phyloP scores from a whole-genome alignment of 2,113 vertebrate species.

The Pimephales promelas region DNA sequence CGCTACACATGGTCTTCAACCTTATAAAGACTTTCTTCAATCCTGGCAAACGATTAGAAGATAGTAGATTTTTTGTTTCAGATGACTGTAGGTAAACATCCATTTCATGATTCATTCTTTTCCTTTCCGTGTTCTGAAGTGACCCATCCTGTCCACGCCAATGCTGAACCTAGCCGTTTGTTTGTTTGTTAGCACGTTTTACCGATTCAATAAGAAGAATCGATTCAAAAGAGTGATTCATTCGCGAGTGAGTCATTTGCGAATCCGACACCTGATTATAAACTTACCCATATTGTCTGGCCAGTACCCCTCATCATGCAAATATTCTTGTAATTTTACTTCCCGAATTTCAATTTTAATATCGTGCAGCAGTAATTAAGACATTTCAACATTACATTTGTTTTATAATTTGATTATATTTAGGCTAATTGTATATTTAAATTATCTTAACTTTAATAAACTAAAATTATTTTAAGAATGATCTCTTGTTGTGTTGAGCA shows the following conservation, averaged over 20 bases:
- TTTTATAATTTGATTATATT: too few relatives aligned
- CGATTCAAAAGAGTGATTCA: neutral
- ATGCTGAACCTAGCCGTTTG: neutral
- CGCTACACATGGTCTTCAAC: neutral
- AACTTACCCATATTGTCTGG: neutral
- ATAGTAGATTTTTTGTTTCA: neutral
- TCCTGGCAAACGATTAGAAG: neutral
- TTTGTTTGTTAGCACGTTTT: neutral
- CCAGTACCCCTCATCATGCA: neutral
- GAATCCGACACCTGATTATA: neutral
- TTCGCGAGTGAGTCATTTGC: neutral
- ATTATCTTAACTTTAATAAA: too few relatives aligned
- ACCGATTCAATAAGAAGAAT: neutral
- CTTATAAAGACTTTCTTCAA: neutral
- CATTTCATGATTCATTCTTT: neutral
- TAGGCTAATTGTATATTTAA: too few relatives aligned
- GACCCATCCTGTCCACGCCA: too few relatives aligned
- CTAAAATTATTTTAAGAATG: too few relatives aligned
- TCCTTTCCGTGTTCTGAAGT: neutral
- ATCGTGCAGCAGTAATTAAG: neutral
- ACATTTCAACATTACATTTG: too few relatives aligned
- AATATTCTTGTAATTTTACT: neutral
- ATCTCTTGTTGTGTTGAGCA: too few relatives aligned
- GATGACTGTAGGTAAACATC: neutral
- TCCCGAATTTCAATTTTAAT: neutral